Conservation (phyloP, 2,888 invertebrate species). For the Metellina segmentata region DNA sequence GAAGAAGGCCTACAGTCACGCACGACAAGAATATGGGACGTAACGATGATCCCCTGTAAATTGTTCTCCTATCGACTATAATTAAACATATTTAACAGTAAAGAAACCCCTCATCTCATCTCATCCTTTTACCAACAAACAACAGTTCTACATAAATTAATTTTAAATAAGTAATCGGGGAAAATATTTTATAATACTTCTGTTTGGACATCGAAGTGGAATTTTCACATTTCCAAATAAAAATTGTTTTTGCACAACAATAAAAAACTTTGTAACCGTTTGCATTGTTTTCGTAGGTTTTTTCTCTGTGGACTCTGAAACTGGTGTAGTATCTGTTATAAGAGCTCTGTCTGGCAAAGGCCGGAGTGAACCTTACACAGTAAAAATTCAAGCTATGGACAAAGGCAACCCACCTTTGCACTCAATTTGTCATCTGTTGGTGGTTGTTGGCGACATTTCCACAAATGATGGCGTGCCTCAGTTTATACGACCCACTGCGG, state of each 20-base stretch:
- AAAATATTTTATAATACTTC: too few species aligned
- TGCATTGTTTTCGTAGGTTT: conserved; percentile 82
- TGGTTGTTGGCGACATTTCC: conserved; percentile 87
- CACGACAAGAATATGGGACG: too few species aligned
- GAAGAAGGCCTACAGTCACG: too few species aligned
- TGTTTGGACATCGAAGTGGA: neutral
- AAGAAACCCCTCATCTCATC: too few species aligned
- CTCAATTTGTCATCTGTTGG: conserved; percentile 81
- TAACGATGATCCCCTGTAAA: too few species aligned
- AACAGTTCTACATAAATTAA: too few species aligned
- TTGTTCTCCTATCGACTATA: too few species aligned
- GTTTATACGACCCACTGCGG: conserved; percentile 87
- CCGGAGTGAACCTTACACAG: conserved; percentile 87
- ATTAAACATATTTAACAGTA: too few species aligned
- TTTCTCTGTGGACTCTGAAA: conserved; percentile 85
- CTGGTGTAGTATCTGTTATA: conserved; percentile 86
- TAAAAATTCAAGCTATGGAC: conserved; percentile 87
- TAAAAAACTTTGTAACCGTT: too few species aligned
- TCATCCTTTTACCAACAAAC: too few species aligned
- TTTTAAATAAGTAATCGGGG: too few species aligned
- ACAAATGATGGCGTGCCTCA: conserved; percentile 90
- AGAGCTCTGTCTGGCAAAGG: conserved; percentile 88
- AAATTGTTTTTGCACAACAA: too few species aligned
- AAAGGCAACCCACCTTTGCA: conserved; percentile 84
- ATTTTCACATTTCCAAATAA: neutral